Evolutionary conservation across 2,888 invertebrate species (phyloP).

Genomic region (Chloroclystis v-ata): DNA sequence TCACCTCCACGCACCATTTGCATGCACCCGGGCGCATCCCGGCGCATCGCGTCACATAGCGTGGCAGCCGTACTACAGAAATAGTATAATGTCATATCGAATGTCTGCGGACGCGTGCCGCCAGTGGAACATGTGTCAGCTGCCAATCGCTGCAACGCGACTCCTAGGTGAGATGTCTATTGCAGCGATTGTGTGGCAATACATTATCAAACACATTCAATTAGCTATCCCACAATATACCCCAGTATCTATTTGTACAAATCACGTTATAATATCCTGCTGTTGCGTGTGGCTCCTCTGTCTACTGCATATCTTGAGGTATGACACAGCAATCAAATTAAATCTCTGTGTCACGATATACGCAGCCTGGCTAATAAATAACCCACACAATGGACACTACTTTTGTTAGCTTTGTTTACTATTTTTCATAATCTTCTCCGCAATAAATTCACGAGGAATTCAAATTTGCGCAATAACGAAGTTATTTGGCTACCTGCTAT

Average conservation of each 20-base stretch:
- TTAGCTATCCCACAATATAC: not conserved
- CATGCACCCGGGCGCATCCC: slow-evolving; percentile 66
- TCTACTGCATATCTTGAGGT: not conserved
- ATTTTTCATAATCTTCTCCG: slow-evolving; percentile 20
- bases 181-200: not conserved
- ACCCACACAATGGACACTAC: slow-evolving; percentile 19
- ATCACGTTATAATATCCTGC: no score
- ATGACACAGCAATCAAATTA: slow-evolving; percentile 3
- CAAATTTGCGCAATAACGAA: slow-evolving; percentile 28
- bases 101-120: slow-evolving; percentile 41
- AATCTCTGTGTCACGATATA: slow-evolving; percentile 12
- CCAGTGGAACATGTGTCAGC: slow-evolving; percentile 24
- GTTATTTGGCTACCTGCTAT: slow-evolving; percentile 36
- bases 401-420: slow-evolving; percentile 20
- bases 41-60: slow-evolving; percentile 56
- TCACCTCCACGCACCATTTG: slow-evolving; percentile 75
- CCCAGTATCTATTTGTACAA: no score
- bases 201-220: not conserved
- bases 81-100: slow-evolving; percentile 74
- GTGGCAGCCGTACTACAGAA: slow-evolving; percentile 52
- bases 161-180: slow-evolving; percentile 8
- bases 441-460: slow-evolving; percentile 22
- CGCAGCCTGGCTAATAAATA: slow-evolving; percentile 21
- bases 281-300: no score
- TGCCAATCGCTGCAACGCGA: slow-evolving; percentile 23